A percentile compares a stretch with the other conserved stretches of the same genome.
phyloP scores from a whole-genome alignment of 2,888 invertebrate species.

The Neuroscelio doddi region DNA sequence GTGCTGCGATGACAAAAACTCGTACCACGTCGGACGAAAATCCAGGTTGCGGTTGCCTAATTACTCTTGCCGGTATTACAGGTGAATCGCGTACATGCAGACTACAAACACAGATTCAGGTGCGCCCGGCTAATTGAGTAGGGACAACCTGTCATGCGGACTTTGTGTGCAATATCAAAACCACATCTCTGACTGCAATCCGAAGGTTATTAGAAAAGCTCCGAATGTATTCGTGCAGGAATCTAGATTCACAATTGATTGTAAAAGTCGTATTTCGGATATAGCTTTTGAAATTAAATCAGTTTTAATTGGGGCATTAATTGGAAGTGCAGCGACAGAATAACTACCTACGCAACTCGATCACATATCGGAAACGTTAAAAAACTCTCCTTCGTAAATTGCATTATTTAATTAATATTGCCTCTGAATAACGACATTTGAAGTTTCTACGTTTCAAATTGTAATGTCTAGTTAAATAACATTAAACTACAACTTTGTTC shows the following conservation, averaged over 20 bases:
- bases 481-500: slow-evolving; percentile 7
- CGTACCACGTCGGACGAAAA: slow-evolving; percentile 38
- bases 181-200: slow-evolving; percentile 17
- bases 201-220: slow-evolving; percentile 6
- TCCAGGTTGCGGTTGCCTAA: slow-evolving; percentile 45
- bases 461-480: slow-evolving; percentile 17
- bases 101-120: slow-evolving; percentile 39
- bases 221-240: no score
- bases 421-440: slow-evolving; percentile 16
- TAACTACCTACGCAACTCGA: no score
- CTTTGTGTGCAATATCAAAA: slow-evolving; percentile 44
- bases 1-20: slow-evolving; percentile 39
- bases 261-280: no score
- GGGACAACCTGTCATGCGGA: slow-evolving; percentile 45
- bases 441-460: slow-evolving; percentile 4
- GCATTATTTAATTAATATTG: slow-evolving; percentile 13
- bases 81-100: slow-evolving; percentile 47
- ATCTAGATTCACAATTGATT: no score
- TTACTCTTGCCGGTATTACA: slow-evolving; percentile 51
- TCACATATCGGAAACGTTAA: no score
- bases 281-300: no score
- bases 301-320: no score
- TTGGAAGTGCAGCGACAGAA: no score
- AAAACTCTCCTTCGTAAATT: no score
- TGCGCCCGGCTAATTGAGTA: slow-evolving; percentile 52